Evolutionary conservation across 2,797 vertebrate species (phyloP).

Genomic region (Thaleichthys pacificus): DNA sequence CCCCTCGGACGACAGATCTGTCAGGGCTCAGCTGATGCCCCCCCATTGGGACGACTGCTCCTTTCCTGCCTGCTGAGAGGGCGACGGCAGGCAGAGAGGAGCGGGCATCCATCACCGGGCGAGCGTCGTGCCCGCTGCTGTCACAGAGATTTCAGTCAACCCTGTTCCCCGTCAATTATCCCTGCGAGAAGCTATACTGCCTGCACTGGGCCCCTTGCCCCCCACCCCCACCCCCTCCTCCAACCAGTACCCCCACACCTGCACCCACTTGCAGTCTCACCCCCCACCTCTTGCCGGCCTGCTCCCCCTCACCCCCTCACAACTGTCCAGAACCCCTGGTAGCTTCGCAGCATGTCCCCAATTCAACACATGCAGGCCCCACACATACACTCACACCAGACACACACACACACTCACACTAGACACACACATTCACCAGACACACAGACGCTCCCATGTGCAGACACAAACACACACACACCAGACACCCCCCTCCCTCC

Average conservation of each 20-base stretch:
- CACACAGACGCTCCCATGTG: neutral
- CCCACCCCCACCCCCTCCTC: neutral
- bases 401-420: slow-evolving; percentile 13
- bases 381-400: slow-evolving; percentile 10
- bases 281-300: neutral
- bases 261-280: neutral
- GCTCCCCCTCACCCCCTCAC: neutral
- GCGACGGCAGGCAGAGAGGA: slow-evolving; percentile 22
- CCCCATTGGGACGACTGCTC: slow-evolving; percentile 57
- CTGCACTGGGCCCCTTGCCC: neutral
- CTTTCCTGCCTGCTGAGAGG: slow-evolving; percentile 57
- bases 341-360: neutral
- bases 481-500: too few relatives aligned
- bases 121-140: slow-evolving; percentile 46
- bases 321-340: neutral
- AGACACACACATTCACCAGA: slow-evolving; percentile 13
- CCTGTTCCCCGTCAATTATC: slow-evolving; percentile 66
- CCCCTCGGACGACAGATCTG: slow-evolving; percentile 34
- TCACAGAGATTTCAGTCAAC: slow-evolving; percentile 60
- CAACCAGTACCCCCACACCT: neutral
- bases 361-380: slow-evolving; percentile 10
- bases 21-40: slow-evolving; percentile 53
- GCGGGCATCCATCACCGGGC: slow-evolving; percentile 57
- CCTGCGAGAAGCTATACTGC: slow-evolving; percentile 40
- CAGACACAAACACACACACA: neutral